phyloP scores from a whole-genome alignment of 2,888 invertebrate species.

The Trisateles emortualis region DNA sequence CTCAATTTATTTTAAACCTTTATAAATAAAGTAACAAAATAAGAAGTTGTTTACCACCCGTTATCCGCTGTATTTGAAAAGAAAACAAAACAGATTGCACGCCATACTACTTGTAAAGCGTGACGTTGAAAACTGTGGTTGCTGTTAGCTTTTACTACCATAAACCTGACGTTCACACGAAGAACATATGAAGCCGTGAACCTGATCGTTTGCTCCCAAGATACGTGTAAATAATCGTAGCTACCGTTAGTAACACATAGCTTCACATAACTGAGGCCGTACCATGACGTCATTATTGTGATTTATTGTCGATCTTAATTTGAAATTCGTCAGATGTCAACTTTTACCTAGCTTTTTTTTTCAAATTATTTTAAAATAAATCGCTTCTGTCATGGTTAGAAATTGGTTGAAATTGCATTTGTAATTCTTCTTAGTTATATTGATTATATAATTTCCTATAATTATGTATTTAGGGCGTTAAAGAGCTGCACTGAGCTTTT shows the following conservation, averaged over 20 bases:
- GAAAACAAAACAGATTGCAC: slow-evolving; percentile 57
- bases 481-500: no score
- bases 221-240: slow-evolving; percentile 10
- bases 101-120: slow-evolving; percentile 52
- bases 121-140: slow-evolving; percentile 54
- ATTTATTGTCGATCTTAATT: no score
- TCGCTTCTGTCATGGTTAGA: no score
- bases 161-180: slow-evolving; percentile 45
- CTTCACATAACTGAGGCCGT: neutral
- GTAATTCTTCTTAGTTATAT: no score
- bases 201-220: slow-evolving; percentile 34
- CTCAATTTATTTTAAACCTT: slow-evolving; percentile 46
- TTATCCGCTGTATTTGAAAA: slow-evolving; percentile 52
- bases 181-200: slow-evolving; percentile 32
- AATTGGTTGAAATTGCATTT: no score
- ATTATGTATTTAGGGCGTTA: no score
- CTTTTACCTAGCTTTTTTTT: no score
- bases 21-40: slow-evolving; percentile 49
- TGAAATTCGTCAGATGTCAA: no score
- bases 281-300: no score
- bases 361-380: no score
- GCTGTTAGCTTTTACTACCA: slow-evolving; percentile 53
- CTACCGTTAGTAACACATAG: slow-evolving; percentile 6
- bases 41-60: slow-evolving; percentile 50
- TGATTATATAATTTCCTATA: no score